Conservation (phyloP, 1,140 invertebrate species). For the Lepidurus packardi region DNA sequence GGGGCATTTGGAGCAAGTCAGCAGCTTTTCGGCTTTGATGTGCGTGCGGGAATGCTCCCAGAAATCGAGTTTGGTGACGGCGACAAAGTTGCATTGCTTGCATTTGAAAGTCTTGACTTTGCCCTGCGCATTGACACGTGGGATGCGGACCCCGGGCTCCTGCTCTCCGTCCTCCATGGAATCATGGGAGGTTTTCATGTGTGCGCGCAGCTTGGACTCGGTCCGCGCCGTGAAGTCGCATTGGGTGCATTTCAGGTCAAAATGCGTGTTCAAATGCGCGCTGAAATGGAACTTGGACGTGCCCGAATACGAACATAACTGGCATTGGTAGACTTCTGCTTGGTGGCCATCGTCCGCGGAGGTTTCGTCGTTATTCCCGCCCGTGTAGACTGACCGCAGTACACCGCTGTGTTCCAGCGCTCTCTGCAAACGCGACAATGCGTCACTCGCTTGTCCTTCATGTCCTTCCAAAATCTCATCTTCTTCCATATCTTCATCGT, state of each 20-base stretch:
- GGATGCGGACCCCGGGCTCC: constrained; percentile 57
- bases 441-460: constrained; percentile 27
- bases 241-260: constrained; percentile 46
- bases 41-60: constrained; percentile 88
- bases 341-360: constrained; percentile 34
- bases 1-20: constrained; percentile 84
- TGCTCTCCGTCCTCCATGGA: constrained; percentile 52
- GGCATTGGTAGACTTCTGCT: constrained; percentile 40
- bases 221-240: constrained; percentile 56
- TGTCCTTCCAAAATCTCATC: constrained; percentile 23
- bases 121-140: constrained; percentile 70
- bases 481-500: constrained; percentile 32
- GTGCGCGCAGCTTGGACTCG: constrained; percentile 53
- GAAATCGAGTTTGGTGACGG: constrained; percentile 81
- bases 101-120: constrained; percentile 79
- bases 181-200: constrained; percentile 49
- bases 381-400: constrained; percentile 23
- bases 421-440: constrained; percentile 38
- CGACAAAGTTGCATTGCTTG: constrained; percentile 81
- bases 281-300: constrained; percentile 49
- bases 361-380: constrained; percentile 3
- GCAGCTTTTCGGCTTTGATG: constrained; percentile 85
- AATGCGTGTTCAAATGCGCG: constrained; percentile 52
- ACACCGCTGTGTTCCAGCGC: constrained; percentile 36
- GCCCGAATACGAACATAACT: constrained; percentile 45